These are phyloP conservation scores for Tineola bisselliella DNA, from an alignment of 2,888 invertebrate genomes.

Conservation along the genomic window DNA sequence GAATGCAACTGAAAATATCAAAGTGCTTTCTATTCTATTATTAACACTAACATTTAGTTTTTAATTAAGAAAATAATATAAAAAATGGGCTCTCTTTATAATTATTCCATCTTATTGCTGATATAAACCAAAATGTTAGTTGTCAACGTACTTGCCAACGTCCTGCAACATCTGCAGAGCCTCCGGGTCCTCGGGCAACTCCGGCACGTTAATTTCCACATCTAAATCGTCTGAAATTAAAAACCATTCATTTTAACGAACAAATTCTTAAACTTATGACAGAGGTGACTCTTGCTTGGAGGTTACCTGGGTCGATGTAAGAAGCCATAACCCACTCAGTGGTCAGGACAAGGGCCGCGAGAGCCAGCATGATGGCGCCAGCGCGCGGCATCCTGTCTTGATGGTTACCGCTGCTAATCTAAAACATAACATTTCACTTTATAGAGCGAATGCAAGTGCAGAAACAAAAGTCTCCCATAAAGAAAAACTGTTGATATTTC, in stretches of 20 bases:
- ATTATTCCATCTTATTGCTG: background rate
- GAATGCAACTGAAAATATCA: background rate
- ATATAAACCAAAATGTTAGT: background rate
- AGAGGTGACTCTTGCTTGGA: too few relatives aligned
- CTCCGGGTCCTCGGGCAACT: slow-evolving; percentile 74
- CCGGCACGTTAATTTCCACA: slow-evolving; percentile 49
- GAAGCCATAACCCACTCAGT: slow-evolving; percentile 42
- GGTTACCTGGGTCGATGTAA: slow-evolving; percentile 53
- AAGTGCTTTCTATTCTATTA: background rate
- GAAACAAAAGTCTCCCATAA: too few relatives aligned
- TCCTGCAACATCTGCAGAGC: slow-evolving; percentile 73
- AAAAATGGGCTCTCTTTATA: too few relatives aligned
- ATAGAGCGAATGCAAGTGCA: too few relatives aligned
- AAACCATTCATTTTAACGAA: too few relatives aligned
- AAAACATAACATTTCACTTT: background rate
- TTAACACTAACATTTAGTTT: background rate
- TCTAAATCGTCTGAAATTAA: slow-evolving; percentile 55
- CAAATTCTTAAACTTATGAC: too few relatives aligned
- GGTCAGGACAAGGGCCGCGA: slow-evolving; percentile 52
- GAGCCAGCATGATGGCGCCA: slow-evolving; percentile 55
- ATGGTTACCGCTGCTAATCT: slow-evolving; percentile 50
- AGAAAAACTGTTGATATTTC: too few relatives aligned
- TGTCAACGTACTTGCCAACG: slow-evolving; percentile 73
- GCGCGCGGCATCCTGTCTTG: slow-evolving; percentile 59
- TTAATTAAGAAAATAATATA: too few relatives aligned